Evolutionary conservation across 2,888 invertebrate genomes (phyloP).

Genomic region (Malacosoma neustria): DNA sequence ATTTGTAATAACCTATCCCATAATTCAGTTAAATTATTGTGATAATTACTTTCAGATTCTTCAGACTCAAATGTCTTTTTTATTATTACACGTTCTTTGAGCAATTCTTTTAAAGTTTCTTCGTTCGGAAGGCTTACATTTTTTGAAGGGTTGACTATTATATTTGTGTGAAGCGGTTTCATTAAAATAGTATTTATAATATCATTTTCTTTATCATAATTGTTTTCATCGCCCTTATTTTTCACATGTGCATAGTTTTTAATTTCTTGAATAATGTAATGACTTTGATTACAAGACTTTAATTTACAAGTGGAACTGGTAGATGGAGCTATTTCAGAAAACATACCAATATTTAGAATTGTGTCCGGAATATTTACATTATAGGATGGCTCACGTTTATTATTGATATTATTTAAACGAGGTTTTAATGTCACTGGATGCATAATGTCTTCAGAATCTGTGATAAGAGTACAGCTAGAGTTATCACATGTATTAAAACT

Average conservation of each 20-base stretch:
- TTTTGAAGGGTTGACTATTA: conserved; percentile 17
- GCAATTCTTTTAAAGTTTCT: conserved; percentile 24
- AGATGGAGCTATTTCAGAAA: conserved; percentile 22
- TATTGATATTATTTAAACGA: neutral
- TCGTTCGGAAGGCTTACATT: conserved; percentile 31
- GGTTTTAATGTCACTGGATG: neutral
- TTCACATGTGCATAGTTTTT: conserved; percentile 11
- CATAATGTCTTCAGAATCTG: conserved; percentile 14
- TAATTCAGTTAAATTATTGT: conserved; percentile 29
- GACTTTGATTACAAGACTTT: neutral
- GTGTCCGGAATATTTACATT: neutral
- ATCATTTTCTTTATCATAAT: conserved; percentile 9
- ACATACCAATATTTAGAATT: conserved; percentile 23
- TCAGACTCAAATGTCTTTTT: conserved; percentile 23
- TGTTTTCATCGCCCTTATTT: conserved; percentile 14
- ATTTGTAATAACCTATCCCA: conserved; percentile 37
- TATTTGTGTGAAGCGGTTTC: conserved; percentile 22
- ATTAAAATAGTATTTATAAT: conserved; percentile 20
- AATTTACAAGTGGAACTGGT: conserved; percentile 18
- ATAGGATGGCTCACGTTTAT: neutral
- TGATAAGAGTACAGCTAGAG: conserved; percentile 21
- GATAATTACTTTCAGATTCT: conserved; percentile 20
- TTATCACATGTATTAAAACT: conserved; percentile 21
- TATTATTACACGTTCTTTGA: conserved; percentile 21
- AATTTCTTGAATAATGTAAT: conserved; percentile 12